These are phyloP conservation scores for Schlechtendalia chinensis DNA, from an alignment of 1,140 invertebrate genomes.

Conservation along the genomic window DNA sequence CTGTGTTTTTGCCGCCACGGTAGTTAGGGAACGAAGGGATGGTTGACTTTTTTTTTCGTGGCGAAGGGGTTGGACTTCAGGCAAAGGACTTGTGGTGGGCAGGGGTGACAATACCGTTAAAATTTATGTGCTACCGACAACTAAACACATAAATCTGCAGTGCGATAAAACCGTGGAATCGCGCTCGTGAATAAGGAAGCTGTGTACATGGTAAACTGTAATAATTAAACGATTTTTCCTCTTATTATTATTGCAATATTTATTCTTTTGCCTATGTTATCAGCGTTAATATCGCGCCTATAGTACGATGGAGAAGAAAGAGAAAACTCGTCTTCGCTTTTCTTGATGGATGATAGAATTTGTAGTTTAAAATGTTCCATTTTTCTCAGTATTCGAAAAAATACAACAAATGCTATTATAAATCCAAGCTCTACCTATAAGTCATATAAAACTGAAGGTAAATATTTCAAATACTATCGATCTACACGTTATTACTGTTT, in stretches of 20 bases:
- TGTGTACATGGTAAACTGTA: slow-evolving; percentile 41
- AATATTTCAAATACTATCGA: too few relatives aligned
- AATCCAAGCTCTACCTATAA: too few relatives aligned
- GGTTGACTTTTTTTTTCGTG: too few relatives aligned
- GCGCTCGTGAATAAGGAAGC: background rate
- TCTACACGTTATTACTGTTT: too few relatives aligned
- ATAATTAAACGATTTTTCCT: slow-evolving; percentile 34
- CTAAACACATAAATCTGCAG: slow-evolving; percentile 37
- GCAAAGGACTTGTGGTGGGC: background rate
- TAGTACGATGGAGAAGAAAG: background rate
- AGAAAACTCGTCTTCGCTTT: slow-evolving; percentile 8
- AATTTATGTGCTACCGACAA: slow-evolving; percentile 39
- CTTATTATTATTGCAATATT: slow-evolving; percentile 20
- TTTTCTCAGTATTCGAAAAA: too few relatives aligned
- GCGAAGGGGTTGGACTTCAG: too few relatives aligned
- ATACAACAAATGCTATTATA: too few relatives aligned
- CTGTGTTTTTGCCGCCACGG: background rate
- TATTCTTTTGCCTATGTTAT: background rate
- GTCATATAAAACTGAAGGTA: too few relatives aligned
- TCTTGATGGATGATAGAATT: too few relatives aligned
- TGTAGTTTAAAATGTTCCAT: too few relatives aligned
- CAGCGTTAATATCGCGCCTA: background rate
- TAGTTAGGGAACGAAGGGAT: background rate
- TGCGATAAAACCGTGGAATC: slow-evolving; percentile 31
- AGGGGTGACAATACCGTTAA: slow-evolving; percentile 15